phyloP scores from a whole-genome alignment of 2,797 vertebrate species.

The Aldrovandia affinis region DNA sequence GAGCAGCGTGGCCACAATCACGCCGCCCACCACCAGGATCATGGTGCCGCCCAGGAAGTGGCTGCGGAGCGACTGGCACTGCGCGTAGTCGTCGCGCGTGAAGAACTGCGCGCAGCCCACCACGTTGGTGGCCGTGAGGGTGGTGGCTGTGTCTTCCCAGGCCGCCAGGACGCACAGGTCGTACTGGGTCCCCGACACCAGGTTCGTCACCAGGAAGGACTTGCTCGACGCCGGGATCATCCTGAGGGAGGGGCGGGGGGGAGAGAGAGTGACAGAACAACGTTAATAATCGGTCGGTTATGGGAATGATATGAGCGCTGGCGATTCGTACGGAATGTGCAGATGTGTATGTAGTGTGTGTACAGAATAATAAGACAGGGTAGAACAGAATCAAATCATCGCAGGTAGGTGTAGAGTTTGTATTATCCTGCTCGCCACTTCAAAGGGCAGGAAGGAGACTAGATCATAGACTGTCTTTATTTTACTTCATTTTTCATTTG shows the following conservation, averaged over 20 bases:
- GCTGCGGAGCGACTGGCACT: conserved; percentile 87
- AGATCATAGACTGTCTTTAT: too few species aligned
- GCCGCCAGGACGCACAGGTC: conserved; percentile 92
- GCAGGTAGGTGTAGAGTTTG: too few species aligned
- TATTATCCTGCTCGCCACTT: too few species aligned
- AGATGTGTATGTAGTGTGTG: too few species aligned
- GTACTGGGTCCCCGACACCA: conserved; percentile 88
- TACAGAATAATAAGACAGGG: too few species aligned
- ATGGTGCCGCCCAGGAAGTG: conserved; percentile 91
- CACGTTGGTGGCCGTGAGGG: conserved; percentile 89
- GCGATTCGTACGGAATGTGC: too few species aligned
- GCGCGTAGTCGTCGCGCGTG: conserved; percentile 86
- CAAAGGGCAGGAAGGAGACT: too few species aligned
- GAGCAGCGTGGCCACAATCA: conserved; percentile 88
- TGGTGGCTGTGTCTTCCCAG: conserved; percentile 92
- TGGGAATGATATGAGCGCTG: conserved; percentile 24
- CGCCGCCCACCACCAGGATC: conserved; percentile 91
- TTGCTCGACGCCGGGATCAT: conserved; percentile 94
- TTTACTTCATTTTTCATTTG: background rate
- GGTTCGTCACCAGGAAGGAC: conserved; percentile 88
- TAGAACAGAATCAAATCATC: too few species aligned
- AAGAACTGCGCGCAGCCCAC: conserved; percentile 90
- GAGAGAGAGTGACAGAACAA: conserved; percentile 40
- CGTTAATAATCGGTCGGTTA: too few species aligned
- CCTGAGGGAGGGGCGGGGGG: conserved; percentile 62